Percentiles rank a stretch among this genome's conserved stretches.
These are phyloP conservation scores for Chelidonichthys spinosus DNA, from an alignment of 2,797 vertebrate species.

Conservation along the genomic window DNA sequence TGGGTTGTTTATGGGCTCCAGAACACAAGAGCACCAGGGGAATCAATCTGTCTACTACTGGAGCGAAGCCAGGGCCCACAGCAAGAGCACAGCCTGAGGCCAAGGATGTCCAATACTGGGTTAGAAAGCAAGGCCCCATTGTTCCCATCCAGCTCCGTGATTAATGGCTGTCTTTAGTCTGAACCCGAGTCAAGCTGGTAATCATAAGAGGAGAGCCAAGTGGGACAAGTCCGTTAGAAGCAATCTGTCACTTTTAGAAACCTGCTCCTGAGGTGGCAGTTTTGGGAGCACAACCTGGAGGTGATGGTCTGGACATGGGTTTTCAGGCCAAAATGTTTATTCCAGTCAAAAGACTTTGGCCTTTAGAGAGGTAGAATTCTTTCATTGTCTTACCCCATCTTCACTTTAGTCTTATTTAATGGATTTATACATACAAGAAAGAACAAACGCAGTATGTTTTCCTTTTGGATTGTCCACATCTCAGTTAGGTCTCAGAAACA, in stretches of 20 bases:
- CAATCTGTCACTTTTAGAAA: conserved; percentile 62
- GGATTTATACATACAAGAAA: too few relatives aligned
- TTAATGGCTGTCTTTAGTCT: conserved; percentile 70
- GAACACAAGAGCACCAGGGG: conserved; percentile 59
- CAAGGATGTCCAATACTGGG: conserved; percentile 69
- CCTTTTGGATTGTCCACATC: too few relatives aligned
- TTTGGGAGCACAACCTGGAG: conserved; percentile 45
- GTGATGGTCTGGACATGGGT: conserved; percentile 31
- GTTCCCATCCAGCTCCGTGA: conserved; percentile 66
- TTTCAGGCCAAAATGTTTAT: conserved; percentile 1
- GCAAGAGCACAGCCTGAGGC: conserved; percentile 66
- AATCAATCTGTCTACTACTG: conserved; percentile 72
- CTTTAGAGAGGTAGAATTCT: too few relatives aligned
- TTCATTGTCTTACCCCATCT: too few relatives aligned
- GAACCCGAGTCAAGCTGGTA: conserved; percentile 57
- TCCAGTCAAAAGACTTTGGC: background rate
- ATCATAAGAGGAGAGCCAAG: conserved; percentile 62
- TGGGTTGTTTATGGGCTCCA: conserved; percentile 70
- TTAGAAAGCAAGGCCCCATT: conserved; percentile 60
- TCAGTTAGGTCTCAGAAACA: too few relatives aligned
- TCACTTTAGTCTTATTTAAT: too few relatives aligned
- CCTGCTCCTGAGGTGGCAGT: conserved; percentile 23
- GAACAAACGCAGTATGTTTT: too few relatives aligned
- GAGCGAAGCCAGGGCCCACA: conserved; percentile 63
- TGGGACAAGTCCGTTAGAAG: conserved; percentile 60